phyloP scores from a whole-genome alignment of 2,888 invertebrate genomes.

The Azorinus chamasolen region DNA sequence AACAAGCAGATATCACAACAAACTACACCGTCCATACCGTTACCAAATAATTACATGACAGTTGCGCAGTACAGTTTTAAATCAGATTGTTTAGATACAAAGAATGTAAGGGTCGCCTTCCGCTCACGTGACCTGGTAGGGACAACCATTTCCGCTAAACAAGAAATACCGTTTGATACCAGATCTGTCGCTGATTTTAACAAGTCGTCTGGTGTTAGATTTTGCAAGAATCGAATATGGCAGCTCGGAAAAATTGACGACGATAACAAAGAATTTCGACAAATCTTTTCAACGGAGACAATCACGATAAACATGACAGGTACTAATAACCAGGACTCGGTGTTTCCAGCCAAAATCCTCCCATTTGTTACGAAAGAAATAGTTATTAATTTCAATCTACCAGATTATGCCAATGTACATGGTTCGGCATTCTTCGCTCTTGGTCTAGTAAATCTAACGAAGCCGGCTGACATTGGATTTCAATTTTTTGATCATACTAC shows the following conservation, averaged over 20 bases:
- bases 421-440: slow-evolving; percentile 51
- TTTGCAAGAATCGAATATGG: slow-evolving; percentile 52
- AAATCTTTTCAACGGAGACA: slow-evolving; percentile 31
- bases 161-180: background rate
- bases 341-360: slow-evolving; percentile 51
- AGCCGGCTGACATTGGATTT: slow-evolving; percentile 42
- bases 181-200: background rate
- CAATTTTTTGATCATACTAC: slow-evolving; percentile 34
- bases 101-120: slow-evolving; percentile 44
- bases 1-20: background rate
- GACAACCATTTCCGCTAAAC: slow-evolving; percentile 26
- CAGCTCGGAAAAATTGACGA: slow-evolving; percentile 50
- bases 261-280: slow-evolving; percentile 46
- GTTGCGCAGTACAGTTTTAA: slow-evolving; percentile 40
- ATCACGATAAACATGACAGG: slow-evolving; percentile 40
- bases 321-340: slow-evolving; percentile 5
- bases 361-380: slow-evolving; percentile 55
- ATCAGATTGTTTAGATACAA: slow-evolving; percentile 50
- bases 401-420: slow-evolving; percentile 21
- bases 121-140: slow-evolving; percentile 25
- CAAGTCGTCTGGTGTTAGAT: slow-evolving; percentile 3
- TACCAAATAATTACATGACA: slow-evolving; percentile 19
- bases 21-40: slow-evolving; percentile 19
- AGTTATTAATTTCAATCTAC: slow-evolving; percentile 43
- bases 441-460: slow-evolving; percentile 55